These are phyloP conservation scores for Sebastes kiyomatsui DNA, from an alignment of 2,797 vertebrate species.

Conservation along the genomic window DNA sequence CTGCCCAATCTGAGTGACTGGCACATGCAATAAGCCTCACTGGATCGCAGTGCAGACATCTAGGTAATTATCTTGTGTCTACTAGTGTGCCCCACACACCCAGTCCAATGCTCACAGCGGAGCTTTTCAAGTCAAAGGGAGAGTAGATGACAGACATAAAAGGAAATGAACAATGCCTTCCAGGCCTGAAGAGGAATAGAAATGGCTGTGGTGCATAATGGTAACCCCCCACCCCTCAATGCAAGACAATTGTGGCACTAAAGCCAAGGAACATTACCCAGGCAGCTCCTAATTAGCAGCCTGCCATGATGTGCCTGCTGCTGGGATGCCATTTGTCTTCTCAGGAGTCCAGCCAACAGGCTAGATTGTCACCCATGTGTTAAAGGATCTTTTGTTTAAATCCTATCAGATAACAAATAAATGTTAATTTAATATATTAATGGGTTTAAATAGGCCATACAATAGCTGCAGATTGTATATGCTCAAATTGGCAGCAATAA, in stretches of 20 bases:
- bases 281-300: constrained; percentile 59
- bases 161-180: constrained; percentile 73
- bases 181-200: constrained; percentile 41
- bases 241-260: constrained; percentile 53
- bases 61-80: constrained; percentile 56
- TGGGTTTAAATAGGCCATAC: not conserved
- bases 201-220: constrained; percentile 57
- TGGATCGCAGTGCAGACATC: constrained; percentile 49
- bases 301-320: constrained; percentile 45
- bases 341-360: constrained; percentile 7
- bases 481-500: too few relatives aligned
- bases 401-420: not conserved
- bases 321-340: constrained; percentile 57
- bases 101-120: constrained; percentile 37
- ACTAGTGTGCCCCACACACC: constrained; percentile 31
- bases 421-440: not conserved
- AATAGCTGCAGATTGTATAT: not conserved
- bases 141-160: constrained; percentile 47
- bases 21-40: constrained; percentile 34
- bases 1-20: constrained; percentile 30
- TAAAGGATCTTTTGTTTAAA: constrained; percentile 23
- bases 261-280: constrained; percentile 49
- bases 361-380: constrained; percentile 9
- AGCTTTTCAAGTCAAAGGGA: constrained; percentile 53
- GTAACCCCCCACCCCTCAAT: constrained; percentile 35